Percentiles rank a stretch among this genome's conserved stretches.
Evolutionary conservation across 2,888 invertebrate species (phyloP).

Genomic region (Dryomyza anilis): DNA sequence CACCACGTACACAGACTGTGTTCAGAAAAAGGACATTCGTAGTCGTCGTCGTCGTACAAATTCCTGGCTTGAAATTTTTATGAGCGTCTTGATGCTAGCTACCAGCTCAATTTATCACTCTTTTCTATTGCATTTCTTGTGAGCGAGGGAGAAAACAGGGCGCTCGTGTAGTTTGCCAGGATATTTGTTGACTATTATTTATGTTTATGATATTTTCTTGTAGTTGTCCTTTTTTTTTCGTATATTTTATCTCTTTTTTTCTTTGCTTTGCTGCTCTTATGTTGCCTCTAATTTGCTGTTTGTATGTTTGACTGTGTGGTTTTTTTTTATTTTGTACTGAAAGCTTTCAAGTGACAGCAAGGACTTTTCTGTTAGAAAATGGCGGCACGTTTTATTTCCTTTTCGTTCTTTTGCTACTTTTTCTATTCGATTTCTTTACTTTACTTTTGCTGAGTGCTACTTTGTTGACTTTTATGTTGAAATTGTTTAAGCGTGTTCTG

Average conservation of each 20-base stretch:
- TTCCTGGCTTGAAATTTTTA: slow-evolving; percentile 41
- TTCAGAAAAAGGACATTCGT: slow-evolving; percentile 35
- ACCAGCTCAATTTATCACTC: slow-evolving; percentile 45
- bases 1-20: not conserved
- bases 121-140: slow-evolving; percentile 26
- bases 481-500: slow-evolving; percentile 19
- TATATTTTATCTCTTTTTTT: not conserved
- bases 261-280: not conserved
- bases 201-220: slow-evolving; percentile 36
- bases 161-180: slow-evolving; percentile 26
- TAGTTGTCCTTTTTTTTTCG: not conserved
- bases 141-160: not conserved
- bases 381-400: not conserved
- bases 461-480: slow-evolving; percentile 29
- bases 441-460: slow-evolving; percentile 10
- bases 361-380: slow-evolving; percentile 20
- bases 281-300: not conserved
- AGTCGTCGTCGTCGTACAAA: too few relatives aligned
- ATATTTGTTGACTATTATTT: slow-evolving; percentile 39
- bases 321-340: not conserved
- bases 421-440: not conserved
- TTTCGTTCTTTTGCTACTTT: not conserved
- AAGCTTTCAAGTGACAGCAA: slow-evolving; percentile 21
- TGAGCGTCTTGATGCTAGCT: slow-evolving; percentile 43
- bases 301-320: not conserved